Evolutionary conservation across 2,797 vertebrate genomes (phyloP).

Genomic region (Enteromius argenteus): DNA sequence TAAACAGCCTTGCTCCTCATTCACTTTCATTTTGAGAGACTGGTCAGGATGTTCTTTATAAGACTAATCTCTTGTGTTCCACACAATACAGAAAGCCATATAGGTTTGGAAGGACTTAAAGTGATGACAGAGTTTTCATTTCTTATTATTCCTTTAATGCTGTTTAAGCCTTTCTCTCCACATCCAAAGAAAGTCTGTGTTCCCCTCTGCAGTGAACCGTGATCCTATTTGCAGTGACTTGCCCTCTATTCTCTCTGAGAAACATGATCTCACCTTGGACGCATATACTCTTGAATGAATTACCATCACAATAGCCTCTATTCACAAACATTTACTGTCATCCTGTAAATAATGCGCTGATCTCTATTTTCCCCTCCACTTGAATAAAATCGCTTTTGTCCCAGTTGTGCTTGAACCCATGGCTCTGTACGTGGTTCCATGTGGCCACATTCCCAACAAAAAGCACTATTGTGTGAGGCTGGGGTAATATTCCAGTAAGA

Average conservation of each 20-base stretch:
- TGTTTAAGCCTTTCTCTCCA: background rate
- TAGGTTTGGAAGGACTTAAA: background rate
- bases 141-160: slow-evolving; percentile 4
- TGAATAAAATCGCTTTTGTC: slow-evolving; percentile 63
- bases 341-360: slow-evolving; percentile 59
- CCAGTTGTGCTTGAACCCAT: slow-evolving; percentile 50
- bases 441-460: slow-evolving; percentile 55
- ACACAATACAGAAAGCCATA: background rate
- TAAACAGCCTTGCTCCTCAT: background rate
- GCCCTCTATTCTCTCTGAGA: slow-evolving; percentile 47
- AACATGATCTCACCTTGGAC: slow-evolving; percentile 51
- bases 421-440: slow-evolving; percentile 51
- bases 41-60: background rate
- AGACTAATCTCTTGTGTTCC: background rate
- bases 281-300: slow-evolving; percentile 51
- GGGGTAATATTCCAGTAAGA: slow-evolving; percentile 31
- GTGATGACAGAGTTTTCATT: background rate
- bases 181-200: background rate
- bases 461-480: slow-evolving; percentile 55
- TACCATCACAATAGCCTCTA: slow-evolving; percentile 56
- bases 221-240: slow-evolving; percentile 44
- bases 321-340: slow-evolving; percentile 62
- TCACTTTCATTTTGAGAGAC: background rate
- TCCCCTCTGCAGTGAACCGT: slow-evolving; percentile 22
- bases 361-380: slow-evolving; percentile 57